These are phyloP conservation scores for Telmatochromis sp. DNA, from an alignment of 2,113 vertebrate genomes.

Conservation along the genomic window DNA sequence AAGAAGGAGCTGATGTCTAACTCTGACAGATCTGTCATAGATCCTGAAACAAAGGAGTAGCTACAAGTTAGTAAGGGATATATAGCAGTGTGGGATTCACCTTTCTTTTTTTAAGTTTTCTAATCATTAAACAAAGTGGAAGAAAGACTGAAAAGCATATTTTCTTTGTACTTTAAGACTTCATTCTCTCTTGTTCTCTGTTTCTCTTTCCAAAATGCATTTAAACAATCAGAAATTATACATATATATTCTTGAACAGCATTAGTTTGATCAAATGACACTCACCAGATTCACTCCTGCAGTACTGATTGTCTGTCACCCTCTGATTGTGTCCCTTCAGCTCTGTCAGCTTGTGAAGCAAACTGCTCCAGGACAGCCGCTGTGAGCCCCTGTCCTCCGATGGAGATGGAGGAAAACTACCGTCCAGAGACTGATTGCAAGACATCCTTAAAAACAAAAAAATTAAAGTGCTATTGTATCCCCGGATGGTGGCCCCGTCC, in stretches of 20 bases:
- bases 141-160: not conserved
- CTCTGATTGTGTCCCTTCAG: slow-evolving; percentile 46
- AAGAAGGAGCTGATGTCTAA: slow-evolving; percentile 70
- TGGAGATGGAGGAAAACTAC: slow-evolving; percentile 47
- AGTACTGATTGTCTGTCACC: slow-evolving; percentile 1
- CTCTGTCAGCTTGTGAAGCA: slow-evolving; percentile 63
- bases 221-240: not conserved
- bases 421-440: slow-evolving; percentile 34
- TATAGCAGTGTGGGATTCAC: not conserved
- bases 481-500: not conserved
- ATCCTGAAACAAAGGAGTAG: slow-evolving; percentile 58
- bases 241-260: not conserved
- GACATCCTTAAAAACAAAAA: slow-evolving; percentile 21
- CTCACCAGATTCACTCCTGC: slow-evolving; percentile 54
- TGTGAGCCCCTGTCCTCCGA: slow-evolving; percentile 37
- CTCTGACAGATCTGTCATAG: slow-evolving; percentile 74
- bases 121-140: not conserved
- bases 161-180: not conserved
- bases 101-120: not conserved
- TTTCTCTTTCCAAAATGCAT: not conserved
- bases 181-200: not conserved
- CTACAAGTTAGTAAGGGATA: not conserved
- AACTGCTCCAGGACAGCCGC: slow-evolving; percentile 64
- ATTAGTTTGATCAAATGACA: not conserved
- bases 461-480: not conserved